phyloP scores from a whole-genome alignment of 1,140 invertebrate genomes.

The Platorchestia sp. region DNA sequence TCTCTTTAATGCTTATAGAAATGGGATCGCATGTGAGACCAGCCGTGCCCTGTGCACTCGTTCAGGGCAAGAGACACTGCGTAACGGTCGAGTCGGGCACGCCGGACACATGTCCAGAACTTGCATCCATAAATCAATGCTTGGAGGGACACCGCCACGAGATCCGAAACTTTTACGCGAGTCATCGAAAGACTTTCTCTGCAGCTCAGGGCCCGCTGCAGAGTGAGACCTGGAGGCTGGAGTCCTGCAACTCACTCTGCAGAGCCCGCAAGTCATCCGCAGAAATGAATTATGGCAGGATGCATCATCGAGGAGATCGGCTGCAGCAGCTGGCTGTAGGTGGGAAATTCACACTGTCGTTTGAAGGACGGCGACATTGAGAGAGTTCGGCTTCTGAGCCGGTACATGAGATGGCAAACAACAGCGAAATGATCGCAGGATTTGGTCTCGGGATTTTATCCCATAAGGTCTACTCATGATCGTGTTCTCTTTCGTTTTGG shows the following conservation, averaged over 20 bases:
- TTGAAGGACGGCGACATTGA: slow-evolving; percentile 6
- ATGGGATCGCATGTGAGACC: too few species aligned
- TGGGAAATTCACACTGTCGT: not conserved
- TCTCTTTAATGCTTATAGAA: too few species aligned
- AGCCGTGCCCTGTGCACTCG: too few species aligned
- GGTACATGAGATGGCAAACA: too few species aligned
- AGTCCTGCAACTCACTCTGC: not conserved
- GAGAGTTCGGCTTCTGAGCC: too few species aligned
- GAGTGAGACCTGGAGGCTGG: not conserved
- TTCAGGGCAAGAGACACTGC: not conserved
- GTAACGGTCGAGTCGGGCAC: not conserved
- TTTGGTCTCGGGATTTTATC: too few species aligned
- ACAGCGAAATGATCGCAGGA: too few species aligned
- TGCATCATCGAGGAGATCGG: not conserved
- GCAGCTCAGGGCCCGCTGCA: not conserved
- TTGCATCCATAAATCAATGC: not conserved
- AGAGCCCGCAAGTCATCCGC: not conserved
- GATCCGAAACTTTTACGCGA: not conserved
- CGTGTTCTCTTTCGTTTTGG: too few species aligned
- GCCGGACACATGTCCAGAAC: not conserved
- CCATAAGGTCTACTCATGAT: too few species aligned
- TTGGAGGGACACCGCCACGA: not conserved
- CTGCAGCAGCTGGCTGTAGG: not conserved
- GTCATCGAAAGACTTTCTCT: not conserved
- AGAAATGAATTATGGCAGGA: not conserved